Percentiles rank a stretch among this genome's conserved stretches.
Evolutionary conservation across 1,140 invertebrate genomes (phyloP).

Genomic region (Temnothorax nylanderi): DNA sequence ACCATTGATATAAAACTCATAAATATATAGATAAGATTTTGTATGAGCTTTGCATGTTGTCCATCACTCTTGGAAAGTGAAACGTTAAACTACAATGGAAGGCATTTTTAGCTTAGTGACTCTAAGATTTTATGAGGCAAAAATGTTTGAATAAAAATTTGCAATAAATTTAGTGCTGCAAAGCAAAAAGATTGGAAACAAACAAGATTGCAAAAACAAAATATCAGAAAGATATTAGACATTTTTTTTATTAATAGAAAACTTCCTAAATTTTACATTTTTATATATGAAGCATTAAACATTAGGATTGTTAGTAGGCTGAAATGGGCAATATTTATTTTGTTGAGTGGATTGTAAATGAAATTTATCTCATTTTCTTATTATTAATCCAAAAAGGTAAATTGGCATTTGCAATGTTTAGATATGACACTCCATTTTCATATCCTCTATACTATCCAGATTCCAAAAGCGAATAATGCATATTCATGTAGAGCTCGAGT

Average conservation of each 20-base stretch:
- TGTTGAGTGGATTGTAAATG: not conserved
- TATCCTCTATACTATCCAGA: not conserved
- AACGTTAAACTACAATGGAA: not conserved
- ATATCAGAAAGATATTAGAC: not conserved
- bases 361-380: not conserved
- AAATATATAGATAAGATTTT: conserved; percentile 4
- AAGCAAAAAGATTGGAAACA: not conserved
- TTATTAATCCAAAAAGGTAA: not conserved
- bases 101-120: not conserved
- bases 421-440: not conserved
- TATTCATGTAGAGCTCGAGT: conserved; percentile 9
- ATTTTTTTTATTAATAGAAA: not conserved
- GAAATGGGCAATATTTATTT: not conserved
- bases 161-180: not conserved
- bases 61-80: not conserved
- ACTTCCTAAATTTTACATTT: not conserved
- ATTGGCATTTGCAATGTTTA: not conserved
- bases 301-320: no score
- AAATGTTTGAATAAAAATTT: conserved; percentile 15
- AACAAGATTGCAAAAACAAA: not conserved
- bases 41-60: not conserved
- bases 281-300: not conserved
- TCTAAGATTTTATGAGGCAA: not conserved
- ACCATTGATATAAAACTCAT: not conserved
- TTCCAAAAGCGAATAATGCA: conserved; percentile 25